Evolutionary conservation across 1,140 invertebrate genomes (phyloP).

Genomic region (Aphelinus certus): DNA sequence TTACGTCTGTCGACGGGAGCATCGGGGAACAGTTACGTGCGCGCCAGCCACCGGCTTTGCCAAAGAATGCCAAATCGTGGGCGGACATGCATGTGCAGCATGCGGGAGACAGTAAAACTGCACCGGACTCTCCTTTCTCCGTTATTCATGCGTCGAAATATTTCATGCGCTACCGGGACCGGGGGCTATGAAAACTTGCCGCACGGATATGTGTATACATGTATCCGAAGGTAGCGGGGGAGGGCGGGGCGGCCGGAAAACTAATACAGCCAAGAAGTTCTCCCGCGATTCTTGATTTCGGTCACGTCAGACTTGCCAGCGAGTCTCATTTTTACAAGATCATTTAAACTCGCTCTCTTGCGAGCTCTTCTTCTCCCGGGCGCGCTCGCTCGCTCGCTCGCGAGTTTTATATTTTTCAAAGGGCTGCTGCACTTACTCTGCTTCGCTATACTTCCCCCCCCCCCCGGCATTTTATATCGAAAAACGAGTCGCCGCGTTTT

Average conservation of each 20-base stretch:
- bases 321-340: conserved; percentile 36
- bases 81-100: neutral
- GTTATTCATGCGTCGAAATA: conserved; percentile 60
- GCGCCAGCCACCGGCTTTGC: conserved; percentile 12
- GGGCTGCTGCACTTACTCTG: conserved; percentile 11
- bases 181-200: conserved; percentile 55
- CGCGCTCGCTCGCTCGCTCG: neutral
- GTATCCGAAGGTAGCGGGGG: neutral
- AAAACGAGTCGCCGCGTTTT: conserved; percentile 38
- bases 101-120: too few relatives aligned
- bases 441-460: conserved; percentile 3
- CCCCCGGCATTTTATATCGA: conserved; percentile 34
- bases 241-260: neutral
- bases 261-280: conserved; percentile 15
- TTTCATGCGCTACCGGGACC: conserved; percentile 48
- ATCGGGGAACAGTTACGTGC: conserved; percentile 32
- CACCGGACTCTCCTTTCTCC: conserved; percentile 25
- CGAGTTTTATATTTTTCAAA: conserved; percentile 40
- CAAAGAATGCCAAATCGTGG: conserved; percentile 25
- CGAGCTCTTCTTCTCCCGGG: conserved; percentile 4
- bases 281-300: conserved; percentile 49
- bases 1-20: conserved; percentile 1
- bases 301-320: conserved; percentile 46
- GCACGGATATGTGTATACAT: neutral
- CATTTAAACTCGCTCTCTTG: conserved; percentile 28